Conservation (phyloP, 2,113 vertebrate species). For the Antechinus stuartii region DNA sequence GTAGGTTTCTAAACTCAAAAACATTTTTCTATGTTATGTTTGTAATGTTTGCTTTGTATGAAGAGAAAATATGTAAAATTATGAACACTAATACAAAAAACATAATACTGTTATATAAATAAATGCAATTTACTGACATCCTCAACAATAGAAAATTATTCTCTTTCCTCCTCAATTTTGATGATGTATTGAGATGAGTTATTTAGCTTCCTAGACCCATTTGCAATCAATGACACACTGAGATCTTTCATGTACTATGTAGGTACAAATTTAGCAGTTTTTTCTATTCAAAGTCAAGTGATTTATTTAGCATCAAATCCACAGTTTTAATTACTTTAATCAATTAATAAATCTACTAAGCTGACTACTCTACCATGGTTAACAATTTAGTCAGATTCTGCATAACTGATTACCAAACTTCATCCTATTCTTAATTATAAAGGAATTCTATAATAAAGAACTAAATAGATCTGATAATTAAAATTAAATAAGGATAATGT, state of each 20-base stretch:
- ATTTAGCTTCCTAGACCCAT: neutral
- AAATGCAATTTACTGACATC: neutral
- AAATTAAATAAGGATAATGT: neutral
- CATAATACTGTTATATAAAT: neutral
- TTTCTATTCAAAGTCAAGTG: neutral
- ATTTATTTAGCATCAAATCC: neutral
- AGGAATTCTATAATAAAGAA: neutral
- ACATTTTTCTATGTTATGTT: neutral
- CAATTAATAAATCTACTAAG: neutral
- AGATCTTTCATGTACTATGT: neutral
- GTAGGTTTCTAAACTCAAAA: neutral
- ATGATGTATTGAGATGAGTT: neutral
- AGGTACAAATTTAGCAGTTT: neutral
- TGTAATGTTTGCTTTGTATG: neutral
- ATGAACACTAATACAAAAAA: neutral
- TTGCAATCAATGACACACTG: neutral
- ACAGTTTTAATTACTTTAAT: neutral
- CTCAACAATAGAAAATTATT: neutral
- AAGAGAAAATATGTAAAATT: neutral
- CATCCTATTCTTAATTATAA: neutral
- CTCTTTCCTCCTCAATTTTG: neutral
- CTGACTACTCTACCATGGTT: neutral
- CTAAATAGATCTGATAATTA: neutral
- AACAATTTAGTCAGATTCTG: neutral
- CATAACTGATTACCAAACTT: neutral